Evolutionary conservation across 2,888 invertebrate species (phyloP).

Genomic region (Xanthia togata): DNA sequence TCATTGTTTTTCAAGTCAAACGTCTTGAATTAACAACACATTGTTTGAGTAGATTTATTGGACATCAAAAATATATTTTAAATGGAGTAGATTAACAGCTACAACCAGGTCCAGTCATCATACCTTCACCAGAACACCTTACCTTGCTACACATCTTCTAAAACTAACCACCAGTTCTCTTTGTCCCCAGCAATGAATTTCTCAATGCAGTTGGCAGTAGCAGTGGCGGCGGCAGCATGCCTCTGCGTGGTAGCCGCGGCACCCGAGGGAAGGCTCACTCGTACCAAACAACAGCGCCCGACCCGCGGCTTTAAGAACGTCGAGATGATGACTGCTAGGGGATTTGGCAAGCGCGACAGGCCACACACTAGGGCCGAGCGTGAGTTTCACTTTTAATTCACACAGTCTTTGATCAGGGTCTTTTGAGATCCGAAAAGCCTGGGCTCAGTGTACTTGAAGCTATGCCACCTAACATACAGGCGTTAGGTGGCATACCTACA

Average conservation of each 20-base stretch:
- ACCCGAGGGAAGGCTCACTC: slow-evolving; percentile 79
- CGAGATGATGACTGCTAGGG: slow-evolving; percentile 92
- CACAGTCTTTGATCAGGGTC: not conserved
- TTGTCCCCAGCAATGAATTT: slow-evolving; percentile 83
- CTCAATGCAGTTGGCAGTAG: slow-evolving; percentile 82
- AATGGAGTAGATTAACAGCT: too few species aligned
- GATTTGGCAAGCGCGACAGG: slow-evolving; percentile 91
- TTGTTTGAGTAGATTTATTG: not conserved
- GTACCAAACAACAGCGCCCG: slow-evolving; percentile 89
- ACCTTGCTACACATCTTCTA: too few species aligned
- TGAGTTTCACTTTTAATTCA: slow-evolving; percentile 70
- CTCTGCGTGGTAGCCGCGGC: slow-evolving; percentile 83
- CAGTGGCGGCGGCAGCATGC: slow-evolving; percentile 80
- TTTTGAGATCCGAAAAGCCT: not conserved
- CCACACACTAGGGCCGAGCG: slow-evolving; percentile 84
- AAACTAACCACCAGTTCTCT: slow-evolving; percentile 15
- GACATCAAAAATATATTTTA: not conserved
- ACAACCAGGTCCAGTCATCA: too few species aligned
- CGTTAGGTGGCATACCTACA: not conserved
- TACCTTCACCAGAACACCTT: too few species aligned
- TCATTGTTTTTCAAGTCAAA: not conserved
- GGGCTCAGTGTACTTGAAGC: not conserved
- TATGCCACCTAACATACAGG: too few species aligned
- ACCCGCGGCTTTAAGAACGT: slow-evolving; percentile 92
- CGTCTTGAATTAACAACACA: not conserved